Conservation (phyloP, 2,797 vertebrate species). For the Emys orbicularis region DNA sequence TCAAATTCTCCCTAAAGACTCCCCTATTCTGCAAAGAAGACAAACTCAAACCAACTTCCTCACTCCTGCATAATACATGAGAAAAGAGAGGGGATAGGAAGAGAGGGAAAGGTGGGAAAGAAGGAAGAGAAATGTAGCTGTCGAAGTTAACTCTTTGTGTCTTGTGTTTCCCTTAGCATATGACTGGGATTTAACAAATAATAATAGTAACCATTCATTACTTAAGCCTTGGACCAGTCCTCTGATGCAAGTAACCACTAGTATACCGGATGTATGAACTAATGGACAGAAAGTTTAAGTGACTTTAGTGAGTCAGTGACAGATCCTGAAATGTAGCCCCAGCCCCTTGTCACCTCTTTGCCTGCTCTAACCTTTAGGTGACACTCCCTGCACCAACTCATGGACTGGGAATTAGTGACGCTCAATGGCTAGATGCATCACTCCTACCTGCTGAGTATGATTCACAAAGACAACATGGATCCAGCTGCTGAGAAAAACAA, state of each 20-base stretch:
- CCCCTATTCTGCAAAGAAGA: neutral
- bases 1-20: neutral
- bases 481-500: slow-evolving; percentile 35
- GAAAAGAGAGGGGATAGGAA: neutral
- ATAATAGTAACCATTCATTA: neutral
- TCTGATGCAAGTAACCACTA: neutral
- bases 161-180: neutral
- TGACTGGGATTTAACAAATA: slow-evolving; percentile 3
- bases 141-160: neutral
- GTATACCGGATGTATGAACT: neutral
- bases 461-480: slow-evolving; percentile 30
- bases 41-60: neutral
- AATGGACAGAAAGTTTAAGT: neutral
- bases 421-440: slow-evolving; percentile 36
- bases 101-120: neutral
- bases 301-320: neutral
- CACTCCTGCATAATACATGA: neutral
- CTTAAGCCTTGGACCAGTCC: neutral
- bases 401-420: slow-evolving; percentile 8
- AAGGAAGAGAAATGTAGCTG: neutral
- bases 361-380: neutral
- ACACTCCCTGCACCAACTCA: neutral
- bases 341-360: neutral
- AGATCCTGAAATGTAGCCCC: neutral
- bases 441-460: neutral